Evolutionary conservation across 2,113 vertebrate species (phyloP).

Genomic region (Athene noctua): DNA sequence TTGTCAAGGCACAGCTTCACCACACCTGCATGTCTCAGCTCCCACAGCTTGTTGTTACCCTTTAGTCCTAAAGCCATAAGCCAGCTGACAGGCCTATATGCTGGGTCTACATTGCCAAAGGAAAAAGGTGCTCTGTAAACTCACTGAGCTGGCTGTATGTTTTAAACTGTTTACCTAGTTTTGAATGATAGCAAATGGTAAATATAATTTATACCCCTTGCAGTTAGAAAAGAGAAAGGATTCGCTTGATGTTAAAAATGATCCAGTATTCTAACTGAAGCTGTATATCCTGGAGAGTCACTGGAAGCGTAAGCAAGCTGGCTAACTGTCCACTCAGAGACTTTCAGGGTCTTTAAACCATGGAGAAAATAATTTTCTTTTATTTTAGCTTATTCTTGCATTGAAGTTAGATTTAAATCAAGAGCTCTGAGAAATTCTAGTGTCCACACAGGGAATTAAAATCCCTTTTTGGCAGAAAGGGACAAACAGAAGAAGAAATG

Average conservation of each 20-base stretch:
- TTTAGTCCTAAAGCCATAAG: background rate
- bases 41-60: background rate
- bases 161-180: background rate
- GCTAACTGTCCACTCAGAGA: background rate
- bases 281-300: background rate
- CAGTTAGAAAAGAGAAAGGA: background rate
- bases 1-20: background rate
- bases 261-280: background rate
- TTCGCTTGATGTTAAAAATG: background rate
- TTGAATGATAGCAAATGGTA: background rate
- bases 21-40: background rate
- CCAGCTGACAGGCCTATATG: background rate
- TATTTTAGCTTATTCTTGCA: background rate
- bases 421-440: background rate
- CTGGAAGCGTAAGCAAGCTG: background rate
- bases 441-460: background rate
- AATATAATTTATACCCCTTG: background rate
- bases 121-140: background rate
- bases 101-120: fast-evolving
- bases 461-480: background rate
- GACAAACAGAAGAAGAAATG: background rate
- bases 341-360: background rate
- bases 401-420: background rate
- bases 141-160: background rate
- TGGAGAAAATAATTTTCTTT: background rate